phyloP scores from a whole-genome alignment of 2,888 invertebrate genomes.

The Andrena chrysosceles region DNA sequence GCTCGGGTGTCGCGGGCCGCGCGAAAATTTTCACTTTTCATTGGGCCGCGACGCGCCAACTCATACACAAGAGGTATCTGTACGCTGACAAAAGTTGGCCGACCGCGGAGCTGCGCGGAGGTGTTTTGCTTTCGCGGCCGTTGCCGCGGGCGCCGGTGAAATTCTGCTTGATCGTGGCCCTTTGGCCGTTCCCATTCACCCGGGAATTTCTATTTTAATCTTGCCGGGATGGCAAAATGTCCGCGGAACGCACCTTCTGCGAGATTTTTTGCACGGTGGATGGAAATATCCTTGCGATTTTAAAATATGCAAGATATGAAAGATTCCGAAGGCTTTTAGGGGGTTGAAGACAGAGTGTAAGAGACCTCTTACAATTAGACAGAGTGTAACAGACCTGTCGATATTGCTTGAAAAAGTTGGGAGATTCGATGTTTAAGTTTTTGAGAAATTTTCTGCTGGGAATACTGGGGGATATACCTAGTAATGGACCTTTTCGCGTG shows the following conservation, averaged over 20 bases:
- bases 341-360: too few relatives aligned
- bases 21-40: constrained; percentile 57
- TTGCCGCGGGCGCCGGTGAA: constrained; percentile 9
- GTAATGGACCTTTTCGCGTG: too few relatives aligned
- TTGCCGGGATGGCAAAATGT: constrained; percentile 11
- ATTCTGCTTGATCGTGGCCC: constrained; percentile 30
- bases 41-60: constrained; percentile 31
- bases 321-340: too few relatives aligned
- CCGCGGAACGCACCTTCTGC: constrained; percentile 6
- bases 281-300: neutral
- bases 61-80: constrained; percentile 27
- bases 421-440: too few relatives aligned
- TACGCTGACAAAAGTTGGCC: constrained; percentile 30
- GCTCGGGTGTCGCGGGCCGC: constrained; percentile 18
- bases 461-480: too few relatives aligned
- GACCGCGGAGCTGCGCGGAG: constrained; percentile 42
- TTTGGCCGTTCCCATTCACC: constrained; percentile 12
- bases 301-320: neutral
- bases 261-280: neutral
- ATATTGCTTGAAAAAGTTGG: too few relatives aligned
- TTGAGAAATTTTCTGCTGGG: too few relatives aligned
- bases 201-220: constrained; percentile 36
- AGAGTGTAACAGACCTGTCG: too few relatives aligned
- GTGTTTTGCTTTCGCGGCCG: constrained; percentile 22
- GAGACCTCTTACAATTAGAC: too few relatives aligned